Percentiles rank a stretch among this genome's conserved stretches.
Conservation (phyloP, 64 coral and sea anemone genomes). For the Montipora capricornis region DNA sequence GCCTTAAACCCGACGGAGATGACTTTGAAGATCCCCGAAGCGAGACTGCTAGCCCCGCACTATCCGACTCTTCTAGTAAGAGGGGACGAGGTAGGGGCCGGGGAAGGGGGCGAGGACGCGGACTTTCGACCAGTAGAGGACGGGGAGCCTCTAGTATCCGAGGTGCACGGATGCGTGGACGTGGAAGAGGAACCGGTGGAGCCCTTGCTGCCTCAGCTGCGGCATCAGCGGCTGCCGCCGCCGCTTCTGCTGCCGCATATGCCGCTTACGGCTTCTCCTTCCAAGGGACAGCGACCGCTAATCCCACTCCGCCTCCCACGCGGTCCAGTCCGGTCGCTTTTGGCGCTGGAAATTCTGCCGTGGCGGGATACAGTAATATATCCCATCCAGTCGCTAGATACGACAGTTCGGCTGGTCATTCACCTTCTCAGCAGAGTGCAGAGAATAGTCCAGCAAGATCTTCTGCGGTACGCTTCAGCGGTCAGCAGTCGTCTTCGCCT, state of each 20-base stretch:
- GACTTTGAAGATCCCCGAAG: conserved; percentile 75
- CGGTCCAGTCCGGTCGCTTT: conserved; percentile 96
- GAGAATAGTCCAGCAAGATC: conserved; percentile 53
- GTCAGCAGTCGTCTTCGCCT: conserved; percentile 25
- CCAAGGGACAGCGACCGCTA: conserved; percentile 84
- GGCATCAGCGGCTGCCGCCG: conserved; percentile 92
- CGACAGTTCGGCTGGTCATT: conserved; percentile 50
- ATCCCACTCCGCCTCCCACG: conserved; percentile 86
- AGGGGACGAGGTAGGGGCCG: conserved; percentile 77
- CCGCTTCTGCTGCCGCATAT: conserved; percentile 95
- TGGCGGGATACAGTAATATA: conserved; percentile 65
- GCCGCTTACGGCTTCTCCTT: conserved; percentile 96
- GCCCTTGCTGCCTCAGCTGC: conserved; percentile 97
- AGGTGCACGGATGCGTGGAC: conserved; percentile 76
- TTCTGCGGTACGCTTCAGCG: conserved; percentile 7
- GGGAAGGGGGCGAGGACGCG: conserved; percentile 64
- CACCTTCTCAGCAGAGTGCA: conserved; percentile 11
- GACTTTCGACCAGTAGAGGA: conserved; percentile 36
- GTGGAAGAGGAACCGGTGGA: conserved; percentile 87
- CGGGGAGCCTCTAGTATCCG: conserved; percentile 70
- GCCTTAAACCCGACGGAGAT: conserved; percentile 72
- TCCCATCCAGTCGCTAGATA: conserved; percentile 83
- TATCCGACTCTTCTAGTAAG: conserved; percentile 30
- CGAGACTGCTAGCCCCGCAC: conserved; percentile 78
- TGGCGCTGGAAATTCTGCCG: conserved; percentile 71